Base-by-base conservation (phyloP, 1,140 invertebrate species). In the Halesus radiatus region DNA sequence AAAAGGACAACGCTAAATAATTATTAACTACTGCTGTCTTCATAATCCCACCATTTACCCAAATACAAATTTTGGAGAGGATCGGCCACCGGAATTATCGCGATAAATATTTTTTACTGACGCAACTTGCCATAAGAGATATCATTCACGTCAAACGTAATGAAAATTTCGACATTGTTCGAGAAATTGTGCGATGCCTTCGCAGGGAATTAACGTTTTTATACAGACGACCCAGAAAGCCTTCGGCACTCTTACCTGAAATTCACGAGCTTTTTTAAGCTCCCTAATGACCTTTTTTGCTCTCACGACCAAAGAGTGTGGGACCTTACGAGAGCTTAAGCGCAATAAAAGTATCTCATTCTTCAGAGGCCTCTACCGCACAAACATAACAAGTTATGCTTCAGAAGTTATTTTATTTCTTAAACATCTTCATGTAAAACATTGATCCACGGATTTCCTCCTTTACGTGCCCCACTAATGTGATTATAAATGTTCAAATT, bases 151-250 rank as follows among this genome's bases (percentile, higher is more conserved):
- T 26, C 62, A 66, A 29, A 29, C 16, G 32, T 66, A 66, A 66
- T 66, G 62, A 66, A 66, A 66, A 66, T 66, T 26, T 66, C 26
- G n/a, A 66, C 62, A 66, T 66, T 66, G 62, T 66, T 66, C 26
- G 62, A 7, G 16, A 66, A 66, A 66, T 66, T 13, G 22, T 66
- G 29, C 26, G 62, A 45, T 45, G 37, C 37, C 37, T 10, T 45
- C 37, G 37, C 37, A 7, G 37, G 13, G 37, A 10, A 45, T 45
- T 32, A 66, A 26, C 62, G 10, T 32, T 66, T 66, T 66, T 66
- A 66, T 66, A 32, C 62, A 29, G 26, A 32, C 16, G 26, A n/a
- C 23, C 23, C 62, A 22, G 22, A 66, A 66, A 66, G 56, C 62
- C 62, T 66, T 66, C 29, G 32, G 16, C 62, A 10, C 62, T 26